phyloP scores from a whole-genome alignment of 2,888 invertebrate species.

The Nephrocerus scutellatus region DNA sequence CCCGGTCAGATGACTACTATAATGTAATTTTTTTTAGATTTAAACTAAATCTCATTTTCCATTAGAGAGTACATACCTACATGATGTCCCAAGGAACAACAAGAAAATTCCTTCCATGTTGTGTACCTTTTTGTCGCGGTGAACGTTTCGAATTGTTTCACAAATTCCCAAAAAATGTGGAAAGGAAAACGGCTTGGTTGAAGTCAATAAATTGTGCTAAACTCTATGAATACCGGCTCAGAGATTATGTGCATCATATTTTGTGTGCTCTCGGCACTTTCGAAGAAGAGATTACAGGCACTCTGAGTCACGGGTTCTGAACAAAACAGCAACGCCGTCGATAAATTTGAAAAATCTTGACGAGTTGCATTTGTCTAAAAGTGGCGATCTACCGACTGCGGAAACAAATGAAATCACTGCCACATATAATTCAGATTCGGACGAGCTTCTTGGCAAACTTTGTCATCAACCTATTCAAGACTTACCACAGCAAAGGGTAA shows the following conservation, averaged over 20 bases:
- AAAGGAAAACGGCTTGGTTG: constrained; percentile 23
- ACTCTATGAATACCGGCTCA: constrained; percentile 13
- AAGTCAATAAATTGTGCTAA: constrained; percentile 17
- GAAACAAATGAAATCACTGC: neutral
- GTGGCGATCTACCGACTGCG: neutral
- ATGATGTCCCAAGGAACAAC: too few species aligned
- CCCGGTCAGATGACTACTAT: too few species aligned
- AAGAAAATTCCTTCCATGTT: constrained; percentile 17
- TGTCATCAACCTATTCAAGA: too few species aligned
- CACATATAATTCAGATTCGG: too few species aligned
- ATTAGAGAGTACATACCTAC: too few species aligned
- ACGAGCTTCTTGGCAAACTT: too few species aligned
- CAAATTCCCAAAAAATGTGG: constrained; percentile 26
- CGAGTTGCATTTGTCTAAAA: constrained; percentile 16
- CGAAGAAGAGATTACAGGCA: constrained; percentile 29
- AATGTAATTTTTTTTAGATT: too few species aligned
- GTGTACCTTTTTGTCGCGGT: constrained; percentile 26
- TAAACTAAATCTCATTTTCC: too few species aligned
- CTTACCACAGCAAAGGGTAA: too few species aligned
- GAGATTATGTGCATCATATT: constrained; percentile 20
- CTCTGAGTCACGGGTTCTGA: constrained; percentile 26
- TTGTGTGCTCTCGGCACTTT: constrained; percentile 32
- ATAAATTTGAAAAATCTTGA: constrained; percentile 26
- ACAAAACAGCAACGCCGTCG: constrained; percentile 28
- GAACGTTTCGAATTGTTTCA: constrained; percentile 29